A percentile compares a stretch with the other conserved stretches of the same genome.
Conservation (phyloP, 2,888 invertebrate species). For the Dione juno region DNA sequence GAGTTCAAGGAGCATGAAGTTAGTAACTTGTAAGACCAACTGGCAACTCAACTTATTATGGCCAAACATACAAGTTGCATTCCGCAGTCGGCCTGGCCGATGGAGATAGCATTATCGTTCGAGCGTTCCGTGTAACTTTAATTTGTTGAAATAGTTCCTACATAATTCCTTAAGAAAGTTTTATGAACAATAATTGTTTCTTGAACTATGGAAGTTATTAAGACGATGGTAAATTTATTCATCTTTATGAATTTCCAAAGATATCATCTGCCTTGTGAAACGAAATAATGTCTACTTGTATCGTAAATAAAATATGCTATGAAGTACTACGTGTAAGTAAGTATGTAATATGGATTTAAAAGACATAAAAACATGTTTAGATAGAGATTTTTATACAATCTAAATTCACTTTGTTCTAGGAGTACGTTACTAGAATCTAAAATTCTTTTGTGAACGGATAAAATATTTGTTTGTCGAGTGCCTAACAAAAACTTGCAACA, state of each 20-base stretch:
- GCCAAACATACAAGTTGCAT: conserved; percentile 69
- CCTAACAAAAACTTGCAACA: conserved; percentile 50
- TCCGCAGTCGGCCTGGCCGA: conserved; percentile 56
- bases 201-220: not conserved
- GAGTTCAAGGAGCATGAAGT: conserved; percentile 70
- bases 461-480: conserved; percentile 48
- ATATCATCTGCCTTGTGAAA: not conserved
- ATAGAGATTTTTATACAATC: not conserved
- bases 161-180: conserved; percentile 10
- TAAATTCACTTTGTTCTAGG: not conserved
- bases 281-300: no score
- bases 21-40: conserved; percentile 48
- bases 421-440: conserved; percentile 8
- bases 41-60: conserved; percentile 61
- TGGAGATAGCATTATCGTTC: conserved; percentile 64
- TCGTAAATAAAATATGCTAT: no score
- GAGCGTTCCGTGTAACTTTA: conserved; percentile 44
- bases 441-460: conserved; percentile 35
- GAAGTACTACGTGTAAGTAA: not conserved
- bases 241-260: not conserved
- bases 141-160: conserved; percentile 33
- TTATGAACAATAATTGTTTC: conserved; percentile 9
- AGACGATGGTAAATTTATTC: conserved; percentile 1
- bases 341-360: not conserved
- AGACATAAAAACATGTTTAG: not conserved